Conservation (phyloP, 2,888 invertebrate genomes). For the Rhyacophila evoluta region DNA sequence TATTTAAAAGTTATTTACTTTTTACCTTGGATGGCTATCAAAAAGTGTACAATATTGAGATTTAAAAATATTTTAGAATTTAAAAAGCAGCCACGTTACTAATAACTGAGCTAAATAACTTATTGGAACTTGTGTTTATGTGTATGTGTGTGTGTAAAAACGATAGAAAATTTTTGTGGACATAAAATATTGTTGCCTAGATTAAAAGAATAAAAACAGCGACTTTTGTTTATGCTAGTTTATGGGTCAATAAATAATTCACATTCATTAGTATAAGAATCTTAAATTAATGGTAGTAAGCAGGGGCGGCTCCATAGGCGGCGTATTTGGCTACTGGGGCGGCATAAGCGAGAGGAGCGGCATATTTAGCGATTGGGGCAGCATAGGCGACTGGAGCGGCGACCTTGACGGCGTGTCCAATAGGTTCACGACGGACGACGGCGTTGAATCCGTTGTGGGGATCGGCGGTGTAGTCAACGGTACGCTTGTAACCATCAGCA, state of each 20-base stretch:
- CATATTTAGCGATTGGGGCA: slow-evolving; percentile 70
- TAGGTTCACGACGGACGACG: slow-evolving; percentile 65
- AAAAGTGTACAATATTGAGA: no score
- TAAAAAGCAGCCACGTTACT: no score
- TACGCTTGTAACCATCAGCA: slow-evolving; percentile 65
- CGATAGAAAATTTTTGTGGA: no score
- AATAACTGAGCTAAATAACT: no score
- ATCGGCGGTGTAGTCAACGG: slow-evolving; percentile 68
- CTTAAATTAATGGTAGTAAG: slow-evolving; percentile 70
- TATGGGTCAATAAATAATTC: slow-evolving; percentile 54
- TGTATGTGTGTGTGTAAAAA: no score
- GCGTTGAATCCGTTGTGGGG: slow-evolving; percentile 69
- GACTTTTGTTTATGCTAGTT: slow-evolving; percentile 14
- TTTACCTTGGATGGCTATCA: background rate
- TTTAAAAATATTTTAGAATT: no score
- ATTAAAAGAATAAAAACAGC: background rate
- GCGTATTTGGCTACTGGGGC: slow-evolving; percentile 58
- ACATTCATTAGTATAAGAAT: slow-evolving; percentile 55
- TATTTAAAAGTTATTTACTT: background rate
- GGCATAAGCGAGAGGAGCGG: slow-evolving; percentile 74
- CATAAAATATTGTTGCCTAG: no score
- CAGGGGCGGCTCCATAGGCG: slow-evolving; percentile 70
- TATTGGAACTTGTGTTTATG: no score
- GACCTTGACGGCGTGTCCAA: slow-evolving; percentile 56
- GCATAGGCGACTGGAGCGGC: slow-evolving; percentile 61